Base-by-base conservation (phyloP, 2,113 vertebrate genomes). In the Eublepharis macularius region DNA sequence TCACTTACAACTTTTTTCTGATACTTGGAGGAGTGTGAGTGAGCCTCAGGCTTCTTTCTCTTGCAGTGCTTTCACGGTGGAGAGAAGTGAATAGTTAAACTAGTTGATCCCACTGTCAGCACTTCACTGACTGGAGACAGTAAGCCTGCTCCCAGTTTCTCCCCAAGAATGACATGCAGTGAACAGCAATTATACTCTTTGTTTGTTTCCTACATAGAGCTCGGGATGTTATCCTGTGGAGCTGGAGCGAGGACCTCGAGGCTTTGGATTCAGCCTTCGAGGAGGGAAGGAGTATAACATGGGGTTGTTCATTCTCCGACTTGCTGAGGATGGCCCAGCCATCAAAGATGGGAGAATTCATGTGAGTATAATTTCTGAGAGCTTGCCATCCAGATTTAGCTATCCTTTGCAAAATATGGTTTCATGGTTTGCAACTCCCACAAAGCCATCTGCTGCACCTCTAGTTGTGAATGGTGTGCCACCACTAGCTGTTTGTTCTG, bases 251-350 rank as follows among this genome's bases (percentile, higher is more conserved):
- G 98, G 98, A 54, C 95, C 97, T 83, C 96, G 98, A 1, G 98
- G 98, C 49, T 99, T 99, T 41, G 98, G 98, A 65, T 99, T 99
- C 96, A 99, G 98, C 86, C 97, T 99, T 43, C 96, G 98, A 6
- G 98, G 98, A 51, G 98, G 98, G 14, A 99, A 99, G 91, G 98
- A 99, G 77, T 99, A 99, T 90, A 99, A 98, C 95, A 99, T 99
- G 98, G 98, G 98, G 2, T 95, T 99, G 19, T 99, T 99, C 93
- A 99, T 99, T 93, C 98, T 99, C 29, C 96, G 98, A 0, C 97
- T 99, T 7, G 98, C 98, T 0, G 98, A 99, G 89, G 98, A 99
- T 0, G 98, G 98, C 2, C 97, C 98, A 0, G 98, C 98, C 9
- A 96, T 98, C 34, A 98, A 96, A 65, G 98, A 99, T 2, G 98